phyloP scores from a whole-genome alignment of 2,797 vertebrate genomes.

The Meriones psammophilus region DNA sequence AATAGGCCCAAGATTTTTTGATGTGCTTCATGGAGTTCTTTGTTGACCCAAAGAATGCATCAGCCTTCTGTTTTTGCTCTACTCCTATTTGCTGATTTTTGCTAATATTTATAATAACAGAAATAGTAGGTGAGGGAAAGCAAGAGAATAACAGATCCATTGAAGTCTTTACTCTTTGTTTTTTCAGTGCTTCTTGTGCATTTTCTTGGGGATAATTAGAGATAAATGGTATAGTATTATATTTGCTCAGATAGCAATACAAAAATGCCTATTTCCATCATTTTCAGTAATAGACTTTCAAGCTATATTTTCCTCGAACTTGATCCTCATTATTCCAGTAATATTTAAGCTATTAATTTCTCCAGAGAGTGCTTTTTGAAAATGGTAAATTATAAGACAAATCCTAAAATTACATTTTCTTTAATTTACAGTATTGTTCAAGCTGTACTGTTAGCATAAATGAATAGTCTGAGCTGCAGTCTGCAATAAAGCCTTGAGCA shows the following conservation, averaged over 20 bases:
- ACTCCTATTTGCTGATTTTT: slow-evolving; percentile 79
- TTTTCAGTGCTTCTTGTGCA: slow-evolving; percentile 80
- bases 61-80: slow-evolving; percentile 78
- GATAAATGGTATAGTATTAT: slow-evolving; percentile 80
- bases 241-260: slow-evolving; percentile 84
- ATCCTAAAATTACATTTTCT: slow-evolving; percentile 82
- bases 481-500: slow-evolving; percentile 81
- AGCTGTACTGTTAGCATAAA: slow-evolving; percentile 81
- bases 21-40: slow-evolving; percentile 80
- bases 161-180: slow-evolving; percentile 77
- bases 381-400: slow-evolving; percentile 80
- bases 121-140: slow-evolving; percentile 82
- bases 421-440: slow-evolving; percentile 83
- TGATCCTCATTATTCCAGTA: slow-evolving; percentile 83
- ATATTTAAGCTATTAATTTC: slow-evolving; percentile 81
- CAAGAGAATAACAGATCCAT: slow-evolving; percentile 77
- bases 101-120: slow-evolving; percentile 83
- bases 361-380: slow-evolving; percentile 79
- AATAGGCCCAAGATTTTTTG: slow-evolving; percentile 82
- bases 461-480: slow-evolving; percentile 77
- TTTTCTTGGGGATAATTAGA: slow-evolving; percentile 82
- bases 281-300: slow-evolving; percentile 79
- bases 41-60: slow-evolving; percentile 74
- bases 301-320: slow-evolving; percentile 82
- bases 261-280: slow-evolving; percentile 82